These are phyloP conservation scores for Nematostella vectensis DNA, from an alignment of 92 coral and sea anemone species.

Conservation along the genomic window DNA sequence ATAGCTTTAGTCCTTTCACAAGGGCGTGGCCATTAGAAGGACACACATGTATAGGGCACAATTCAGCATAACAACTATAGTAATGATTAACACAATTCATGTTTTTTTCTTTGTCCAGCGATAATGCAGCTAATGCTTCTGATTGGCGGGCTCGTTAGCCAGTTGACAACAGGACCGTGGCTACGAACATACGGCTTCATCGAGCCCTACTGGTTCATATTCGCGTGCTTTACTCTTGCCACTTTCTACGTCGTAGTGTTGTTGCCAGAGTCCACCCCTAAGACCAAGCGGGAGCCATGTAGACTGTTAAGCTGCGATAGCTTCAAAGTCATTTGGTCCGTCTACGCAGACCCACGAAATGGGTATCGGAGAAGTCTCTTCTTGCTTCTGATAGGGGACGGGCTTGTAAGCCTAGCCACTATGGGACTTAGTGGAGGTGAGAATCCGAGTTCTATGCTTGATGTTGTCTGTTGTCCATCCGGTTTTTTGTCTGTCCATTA, in stretches of 20 bases:
- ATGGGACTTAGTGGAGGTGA: conserved; percentile 48
- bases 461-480: too few species aligned
- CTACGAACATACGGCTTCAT: conserved; percentile 49
- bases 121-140: conserved; percentile 55
- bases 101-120: conserved; percentile 19
- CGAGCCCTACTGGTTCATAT: conserved; percentile 71
- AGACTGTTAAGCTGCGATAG: conserved; percentile 53
- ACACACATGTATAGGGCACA: too few species aligned
- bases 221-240: conserved; percentile 49
- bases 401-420: conserved; percentile 35
- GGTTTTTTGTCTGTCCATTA: too few species aligned
- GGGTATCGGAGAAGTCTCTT: conserved; percentile 52
- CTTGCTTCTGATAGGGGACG: conserved; percentile 50
- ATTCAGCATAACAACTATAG: too few species aligned
- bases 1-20: too few species aligned
- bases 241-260: conserved; percentile 36
- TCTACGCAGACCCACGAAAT: conserved; percentile 40
- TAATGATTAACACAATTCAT: too few species aligned
- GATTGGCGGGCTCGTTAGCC: conserved; percentile 71
- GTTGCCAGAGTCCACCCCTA: conserved; percentile 62
- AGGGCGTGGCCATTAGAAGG: too few species aligned
- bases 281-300: conserved; percentile 6
- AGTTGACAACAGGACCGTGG: conserved; percentile 73
- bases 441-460: too few species aligned
- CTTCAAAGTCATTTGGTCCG: conserved; percentile 38